Percentiles rank a stretch among this genome's conserved stretches.
Evolutionary conservation across 2,797 vertebrate genomes (phyloP).

Genomic region (Danio tinwini): DNA sequence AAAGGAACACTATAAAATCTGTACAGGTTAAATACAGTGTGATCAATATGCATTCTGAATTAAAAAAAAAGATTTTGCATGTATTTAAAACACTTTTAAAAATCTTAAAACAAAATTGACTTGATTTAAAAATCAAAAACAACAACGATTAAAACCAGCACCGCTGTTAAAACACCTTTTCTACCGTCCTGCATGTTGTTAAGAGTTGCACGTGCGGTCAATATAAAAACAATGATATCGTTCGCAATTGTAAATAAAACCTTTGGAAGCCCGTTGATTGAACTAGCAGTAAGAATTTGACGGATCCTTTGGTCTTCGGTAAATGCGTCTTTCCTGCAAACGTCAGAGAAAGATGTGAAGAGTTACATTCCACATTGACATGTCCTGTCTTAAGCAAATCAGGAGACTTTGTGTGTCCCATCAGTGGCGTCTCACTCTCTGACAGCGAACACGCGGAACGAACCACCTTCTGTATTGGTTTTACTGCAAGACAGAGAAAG

Average conservation of each 20-base stretch:
- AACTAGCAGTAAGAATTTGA: constrained; percentile 26
- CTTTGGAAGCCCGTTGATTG: constrained; percentile 8
- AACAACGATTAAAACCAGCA: constrained; percentile 71
- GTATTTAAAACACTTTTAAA: not conserved
- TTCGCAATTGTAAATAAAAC: constrained; percentile 55
- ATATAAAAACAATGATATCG: constrained; percentile 61
- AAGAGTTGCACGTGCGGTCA: constrained; percentile 67
- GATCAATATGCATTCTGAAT: constrained; percentile 79
- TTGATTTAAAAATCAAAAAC: constrained; percentile 54
- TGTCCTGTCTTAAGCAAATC: constrained; percentile 59
- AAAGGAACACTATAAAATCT: constrained; percentile 69
- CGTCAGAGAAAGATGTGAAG: constrained; percentile 51
- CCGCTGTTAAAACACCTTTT: constrained; percentile 73
- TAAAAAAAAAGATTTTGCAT: constrained; percentile 62
- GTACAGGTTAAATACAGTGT: constrained; percentile 84
- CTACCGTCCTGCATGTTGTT: constrained; percentile 64
- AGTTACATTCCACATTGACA: constrained; percentile 60
- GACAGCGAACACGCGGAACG: constrained; percentile 79
- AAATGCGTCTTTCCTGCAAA: constrained; percentile 49
- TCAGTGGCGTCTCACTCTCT: constrained; percentile 69
- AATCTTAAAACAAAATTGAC: constrained; percentile 37
- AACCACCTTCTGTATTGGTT: constrained; percentile 75
- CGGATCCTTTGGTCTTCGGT: constrained; percentile 42
- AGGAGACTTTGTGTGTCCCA: constrained; percentile 54
- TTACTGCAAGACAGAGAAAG: constrained; percentile 72